A percentile compares a stretch with the other conserved stretches of the same genome.
phyloP scores from a whole-genome alignment of 2,797 vertebrate species.

The Gymnocypris eckloni region DNA sequence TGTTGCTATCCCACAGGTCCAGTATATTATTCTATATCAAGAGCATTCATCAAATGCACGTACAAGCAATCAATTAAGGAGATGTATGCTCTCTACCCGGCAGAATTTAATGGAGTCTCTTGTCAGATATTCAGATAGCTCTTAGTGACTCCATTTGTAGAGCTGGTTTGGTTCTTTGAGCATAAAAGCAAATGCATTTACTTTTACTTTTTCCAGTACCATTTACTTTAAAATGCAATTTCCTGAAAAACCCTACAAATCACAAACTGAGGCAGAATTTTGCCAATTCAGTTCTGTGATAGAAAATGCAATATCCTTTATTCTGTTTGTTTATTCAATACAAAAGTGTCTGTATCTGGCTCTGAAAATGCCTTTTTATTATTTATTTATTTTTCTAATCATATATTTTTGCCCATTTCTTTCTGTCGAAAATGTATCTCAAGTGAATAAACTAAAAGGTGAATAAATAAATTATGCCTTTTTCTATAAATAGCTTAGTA shows the following conservation, averaged over 20 bases:
- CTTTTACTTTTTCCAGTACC: neutral
- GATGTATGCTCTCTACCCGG: neutral
- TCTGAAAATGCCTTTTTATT: neutral
- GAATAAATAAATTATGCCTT: neutral
- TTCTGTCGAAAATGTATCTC: neutral
- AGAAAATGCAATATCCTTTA: neutral
- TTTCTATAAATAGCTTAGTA: neutral
- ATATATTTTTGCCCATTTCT: neutral
- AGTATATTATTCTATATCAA: conserved; percentile 7
- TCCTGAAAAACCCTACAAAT: neutral
- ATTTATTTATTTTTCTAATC: neutral
- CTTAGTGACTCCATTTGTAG: neutral
- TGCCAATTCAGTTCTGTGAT: neutral
- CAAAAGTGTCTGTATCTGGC: neutral
- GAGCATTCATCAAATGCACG: conserved; percentile 26
- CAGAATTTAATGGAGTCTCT: neutral
- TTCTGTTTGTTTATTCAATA: neutral
- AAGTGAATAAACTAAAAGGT: neutral
- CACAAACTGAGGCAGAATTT: neutral
- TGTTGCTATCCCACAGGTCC: neutral
- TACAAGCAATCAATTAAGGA: conserved; percentile 13
- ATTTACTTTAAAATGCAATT: neutral
- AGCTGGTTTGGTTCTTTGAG: neutral
- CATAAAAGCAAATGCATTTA: neutral
- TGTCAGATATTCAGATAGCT: conserved; percentile 10